phyloP scores from a whole-genome alignment of 2,797 vertebrate species.

The Fistularia commersonii region DNA sequence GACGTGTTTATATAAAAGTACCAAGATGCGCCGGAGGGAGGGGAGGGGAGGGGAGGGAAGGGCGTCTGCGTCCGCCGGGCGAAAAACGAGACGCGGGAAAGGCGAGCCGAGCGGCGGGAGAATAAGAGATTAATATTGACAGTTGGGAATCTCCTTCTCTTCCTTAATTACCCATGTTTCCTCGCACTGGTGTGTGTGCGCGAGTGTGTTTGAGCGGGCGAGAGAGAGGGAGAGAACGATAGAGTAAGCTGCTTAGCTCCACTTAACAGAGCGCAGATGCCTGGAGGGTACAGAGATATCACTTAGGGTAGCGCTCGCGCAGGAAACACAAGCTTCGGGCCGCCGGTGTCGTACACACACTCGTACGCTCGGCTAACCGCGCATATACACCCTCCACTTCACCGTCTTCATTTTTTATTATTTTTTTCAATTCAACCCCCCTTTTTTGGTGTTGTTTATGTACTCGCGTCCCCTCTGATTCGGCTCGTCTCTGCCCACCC shows the following conservation, averaged over 20 bases:
- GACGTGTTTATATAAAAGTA: too few species aligned
- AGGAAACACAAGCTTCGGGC: slow-evolving; percentile 25
- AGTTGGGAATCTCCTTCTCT: slow-evolving; percentile 69
- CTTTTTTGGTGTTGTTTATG: slow-evolving; percentile 14
- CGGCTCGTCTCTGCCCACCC: background rate
- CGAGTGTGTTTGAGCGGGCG: slow-evolving; percentile 40
- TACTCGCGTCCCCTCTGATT: slow-evolving; percentile 20
- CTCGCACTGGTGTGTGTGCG: slow-evolving; percentile 48
- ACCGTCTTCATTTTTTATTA: too few species aligned
- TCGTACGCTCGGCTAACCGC: too few species aligned
- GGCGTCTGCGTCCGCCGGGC: too few species aligned
- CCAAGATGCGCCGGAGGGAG: too few species aligned
- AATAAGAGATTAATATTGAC: slow-evolving; percentile 68
- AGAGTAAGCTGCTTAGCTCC: slow-evolving; percentile 71
- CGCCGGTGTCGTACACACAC: slow-evolving; percentile 15
- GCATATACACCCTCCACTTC: too few species aligned
- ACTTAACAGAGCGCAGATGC: slow-evolving; percentile 70
- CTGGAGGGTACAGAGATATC: slow-evolving; percentile 71
- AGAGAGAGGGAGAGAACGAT: too few species aligned
- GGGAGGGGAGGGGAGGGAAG: background rate
- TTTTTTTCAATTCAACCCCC: slow-evolving; percentile 6
- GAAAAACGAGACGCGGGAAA: slow-evolving; percentile 7
- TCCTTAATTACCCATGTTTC: slow-evolving; percentile 73
- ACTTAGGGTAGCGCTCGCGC: slow-evolving; percentile 51
- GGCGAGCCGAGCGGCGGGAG: slow-evolving; percentile 23